Evolutionary conservation across 1,140 invertebrate genomes (phyloP), one percentile per base, ranked within the genome.

Genomic region (Eufriesea mexicana): DNA sequence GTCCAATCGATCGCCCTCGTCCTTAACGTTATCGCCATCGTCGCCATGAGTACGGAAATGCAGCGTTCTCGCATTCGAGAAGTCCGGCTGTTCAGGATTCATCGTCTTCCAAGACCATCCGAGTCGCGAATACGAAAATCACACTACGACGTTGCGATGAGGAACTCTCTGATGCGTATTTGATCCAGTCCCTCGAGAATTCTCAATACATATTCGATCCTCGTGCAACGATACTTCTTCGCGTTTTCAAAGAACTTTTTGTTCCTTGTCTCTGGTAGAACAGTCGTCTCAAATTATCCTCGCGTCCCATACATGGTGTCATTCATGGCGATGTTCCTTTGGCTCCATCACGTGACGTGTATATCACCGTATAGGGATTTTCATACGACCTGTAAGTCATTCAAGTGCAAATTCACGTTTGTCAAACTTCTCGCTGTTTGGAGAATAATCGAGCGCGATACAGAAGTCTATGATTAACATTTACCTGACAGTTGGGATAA

Each of bases 21-120:
- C 75, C n/a, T 79, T 71, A 25, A 35, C 57, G 7, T 67, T 73
- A 12, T 68, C 74, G 6, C 81, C 66, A 1, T 79, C 42, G 2
- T 81, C 71, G 59, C 35, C 35, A 4, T 83, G 55, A 18, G 82
- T 73, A 1, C 66, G 79, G 45, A 85, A 76, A 8, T 79, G 75
- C 14, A 88, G 25, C 57, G 86, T 87, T 64, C 66, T 88, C 42
- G 83, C 62, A 28, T 88, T 85, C 35, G 79, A 79, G 51, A 88
- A 87, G 45, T 88, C 59, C 23, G 87, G 87, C 51, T 88, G 75
- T 7, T 66, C 70, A 9, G 73, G 6, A 18, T 42, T 70, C 72
- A 82, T 88, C 57, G 10, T 79, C 45, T 35, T 45, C 59, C 55
- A 10, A 54, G 35, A 47, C n/a, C 61, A 8, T 23, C 54, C 18